phyloP scores from a whole-genome alignment of 2,888 invertebrate genomes.

The Cephus runcator region DNA sequence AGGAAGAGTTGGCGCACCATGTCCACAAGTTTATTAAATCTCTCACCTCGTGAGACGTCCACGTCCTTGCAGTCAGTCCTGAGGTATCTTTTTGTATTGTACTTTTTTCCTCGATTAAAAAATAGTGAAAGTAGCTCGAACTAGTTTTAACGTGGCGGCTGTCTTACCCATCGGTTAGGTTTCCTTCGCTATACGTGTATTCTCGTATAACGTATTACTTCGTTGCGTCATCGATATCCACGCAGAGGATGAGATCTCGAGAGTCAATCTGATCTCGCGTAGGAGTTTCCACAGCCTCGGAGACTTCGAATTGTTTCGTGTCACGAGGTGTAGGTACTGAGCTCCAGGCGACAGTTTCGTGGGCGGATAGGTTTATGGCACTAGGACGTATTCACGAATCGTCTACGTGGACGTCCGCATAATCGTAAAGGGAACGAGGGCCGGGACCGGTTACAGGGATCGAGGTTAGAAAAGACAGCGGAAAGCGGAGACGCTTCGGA shows the following conservation, averaged over 20 bases:
- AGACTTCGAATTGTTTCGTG: not conserved
- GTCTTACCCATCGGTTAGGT: not conserved
- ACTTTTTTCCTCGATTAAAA: not conserved
- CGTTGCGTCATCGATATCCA: not conserved
- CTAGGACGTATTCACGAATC: not conserved
- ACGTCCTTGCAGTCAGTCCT: not conserved
- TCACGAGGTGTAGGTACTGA: not conserved
- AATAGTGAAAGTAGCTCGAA: not conserved
- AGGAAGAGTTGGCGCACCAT: not conserved
- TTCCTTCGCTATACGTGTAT: not conserved
- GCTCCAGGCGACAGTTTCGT: not conserved
- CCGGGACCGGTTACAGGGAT: constrained; percentile 14
- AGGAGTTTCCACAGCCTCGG: not conserved
- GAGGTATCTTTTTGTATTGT: not conserved
- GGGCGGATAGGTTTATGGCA: not conserved
- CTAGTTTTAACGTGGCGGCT: not conserved
- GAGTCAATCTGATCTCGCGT: not conserved
- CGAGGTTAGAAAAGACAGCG: constrained; percentile 5
- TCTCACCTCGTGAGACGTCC: not conserved
- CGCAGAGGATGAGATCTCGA: not conserved
- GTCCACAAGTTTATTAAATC: not conserved
- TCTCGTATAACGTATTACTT: not conserved
- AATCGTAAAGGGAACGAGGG: constrained; percentile 40
- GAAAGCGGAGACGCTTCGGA: constrained; percentile 1
- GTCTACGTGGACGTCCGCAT: constrained; percentile 17